phyloP scores from a whole-genome alignment of 1,140 invertebrate species.

The Camponotus vicinus region DNA sequence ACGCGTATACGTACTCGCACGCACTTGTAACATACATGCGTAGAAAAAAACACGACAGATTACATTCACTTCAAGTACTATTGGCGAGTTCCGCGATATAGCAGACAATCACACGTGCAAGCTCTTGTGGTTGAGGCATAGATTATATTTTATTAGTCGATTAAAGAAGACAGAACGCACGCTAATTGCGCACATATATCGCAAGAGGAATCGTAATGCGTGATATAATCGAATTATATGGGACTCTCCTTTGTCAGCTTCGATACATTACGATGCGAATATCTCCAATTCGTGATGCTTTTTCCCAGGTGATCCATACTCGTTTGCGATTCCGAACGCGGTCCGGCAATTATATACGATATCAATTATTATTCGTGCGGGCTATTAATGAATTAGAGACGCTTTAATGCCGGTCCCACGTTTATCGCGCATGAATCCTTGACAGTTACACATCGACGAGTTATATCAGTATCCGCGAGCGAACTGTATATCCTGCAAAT shows the following conservation, averaged over 20 bases:
- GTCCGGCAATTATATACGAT: slow-evolving; percentile 62
- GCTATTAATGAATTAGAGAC: slow-evolving; percentile 75
- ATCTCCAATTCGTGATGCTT: slow-evolving; percentile 24
- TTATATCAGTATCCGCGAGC: slow-evolving; percentile 46
- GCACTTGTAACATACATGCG: neutral
- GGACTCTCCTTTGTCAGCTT: slow-evolving; percentile 29
- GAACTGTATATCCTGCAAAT: slow-evolving; percentile 27
- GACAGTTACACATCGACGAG: slow-evolving; percentile 2
- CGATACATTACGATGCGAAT: slow-evolving; percentile 49
- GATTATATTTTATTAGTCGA: slow-evolving; percentile 56
- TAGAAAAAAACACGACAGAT: neutral
- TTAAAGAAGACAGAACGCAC: neutral
- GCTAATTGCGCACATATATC: neutral
- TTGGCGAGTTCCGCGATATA: neutral
- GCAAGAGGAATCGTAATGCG: neutral
- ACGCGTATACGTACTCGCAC: neutral
- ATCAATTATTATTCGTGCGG: slow-evolving; percentile 71
- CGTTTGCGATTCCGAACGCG: slow-evolving; percentile 25
- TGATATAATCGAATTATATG: neutral
- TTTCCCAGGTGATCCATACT: slow-evolving; percentile 46
- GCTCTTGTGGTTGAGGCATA: neutral
- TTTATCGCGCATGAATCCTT: slow-evolving; percentile 71
- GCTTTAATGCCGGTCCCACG: slow-evolving; percentile 59
- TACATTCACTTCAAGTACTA: neutral
- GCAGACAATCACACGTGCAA: neutral